These are phyloP conservation scores for Setophaga coronata DNA, from an alignment of 2,113 vertebrate genomes.

Conservation along the genomic window DNA sequence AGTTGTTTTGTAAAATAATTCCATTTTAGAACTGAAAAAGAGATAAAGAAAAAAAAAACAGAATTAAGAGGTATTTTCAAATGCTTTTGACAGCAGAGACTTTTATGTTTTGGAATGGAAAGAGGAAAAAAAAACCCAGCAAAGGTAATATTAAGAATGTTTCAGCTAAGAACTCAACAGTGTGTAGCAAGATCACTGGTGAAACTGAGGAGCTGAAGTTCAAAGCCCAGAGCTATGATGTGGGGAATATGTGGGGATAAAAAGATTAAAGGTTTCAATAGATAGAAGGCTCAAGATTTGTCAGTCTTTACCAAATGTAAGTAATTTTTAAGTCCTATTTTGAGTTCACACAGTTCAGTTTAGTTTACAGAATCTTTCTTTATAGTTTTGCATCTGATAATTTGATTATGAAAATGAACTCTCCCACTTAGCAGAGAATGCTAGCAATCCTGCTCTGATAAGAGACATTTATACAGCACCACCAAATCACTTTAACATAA, in stretches of 20 bases:
- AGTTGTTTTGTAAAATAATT: background rate
- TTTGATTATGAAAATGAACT: slow-evolving; percentile 1
- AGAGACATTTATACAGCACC: slow-evolving; percentile 17
- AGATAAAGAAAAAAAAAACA: background rate
- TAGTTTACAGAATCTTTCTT: background rate
- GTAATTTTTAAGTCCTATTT: background rate
- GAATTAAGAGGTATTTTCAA: background rate
- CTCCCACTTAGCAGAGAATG: slow-evolving; percentile 31
- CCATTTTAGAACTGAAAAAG: background rate
- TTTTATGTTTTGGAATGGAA: background rate
- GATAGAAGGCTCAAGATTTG: background rate
- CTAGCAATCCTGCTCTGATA: slow-evolving; percentile 48
- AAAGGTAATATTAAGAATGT: background rate
- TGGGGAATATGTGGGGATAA: background rate
- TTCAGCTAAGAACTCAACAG: background rate
- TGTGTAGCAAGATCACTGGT: background rate
- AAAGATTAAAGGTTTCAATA: background rate
- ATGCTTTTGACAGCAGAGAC: background rate
- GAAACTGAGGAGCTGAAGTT: background rate
- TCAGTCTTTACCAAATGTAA: background rate
- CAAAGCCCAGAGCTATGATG: background rate
- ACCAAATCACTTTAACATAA: slow-evolving; percentile 6
- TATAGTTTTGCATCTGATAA: background rate
- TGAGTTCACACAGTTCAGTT: background rate
- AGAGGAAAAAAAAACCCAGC: background rate